These are phyloP conservation scores for Brachyhypopomus gauderio DNA, from an alignment of 2,113 vertebrate genomes.

Conservation along the genomic window DNA sequence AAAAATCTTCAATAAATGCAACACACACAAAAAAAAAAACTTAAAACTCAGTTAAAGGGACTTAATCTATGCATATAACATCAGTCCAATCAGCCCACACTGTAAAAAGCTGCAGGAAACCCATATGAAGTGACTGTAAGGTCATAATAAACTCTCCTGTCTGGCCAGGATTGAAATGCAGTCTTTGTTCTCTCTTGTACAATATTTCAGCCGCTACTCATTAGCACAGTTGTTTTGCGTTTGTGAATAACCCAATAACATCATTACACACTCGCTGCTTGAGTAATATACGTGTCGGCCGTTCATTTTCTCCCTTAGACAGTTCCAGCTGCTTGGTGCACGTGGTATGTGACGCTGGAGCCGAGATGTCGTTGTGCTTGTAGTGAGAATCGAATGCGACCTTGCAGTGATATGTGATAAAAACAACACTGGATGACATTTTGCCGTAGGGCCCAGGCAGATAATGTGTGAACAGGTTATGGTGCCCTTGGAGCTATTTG, in stretches of 20 bases:
- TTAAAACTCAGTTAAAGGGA: background rate
- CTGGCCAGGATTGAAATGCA: slow-evolving; percentile 22
- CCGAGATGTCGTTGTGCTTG: slow-evolving; percentile 5
- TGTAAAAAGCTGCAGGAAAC: background rate
- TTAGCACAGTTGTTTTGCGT: slow-evolving; percentile 49
- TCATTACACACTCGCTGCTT: slow-evolving; percentile 38
- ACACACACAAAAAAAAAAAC: background rate
- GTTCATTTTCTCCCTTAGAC: slow-evolving; percentile 42
- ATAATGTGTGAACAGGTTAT: slow-evolving; percentile 17
- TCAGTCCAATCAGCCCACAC: background rate
- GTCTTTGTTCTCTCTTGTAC: slow-evolving; percentile 23
- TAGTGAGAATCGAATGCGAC: background rate
- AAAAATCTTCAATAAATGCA: background rate
- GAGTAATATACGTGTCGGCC: slow-evolving; percentile 32
- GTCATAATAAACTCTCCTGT: background rate
- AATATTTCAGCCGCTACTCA: slow-evolving; percentile 50
- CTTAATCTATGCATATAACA: background rate
- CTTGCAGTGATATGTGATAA: background rate
- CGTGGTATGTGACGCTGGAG: slow-evolving; percentile 14
- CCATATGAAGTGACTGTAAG: background rate
- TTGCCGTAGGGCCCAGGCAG: background rate
- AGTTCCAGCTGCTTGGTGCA: slow-evolving; percentile 25
- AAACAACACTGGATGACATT: slow-evolving; percentile 1
- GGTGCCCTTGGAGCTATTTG: background rate
- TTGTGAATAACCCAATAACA: slow-evolving; percentile 38